Evolutionary conservation across 2,113 vertebrate genomes (phyloP).

Genomic region (crab-eating macaque (Macaca fascicularis)): DNA sequence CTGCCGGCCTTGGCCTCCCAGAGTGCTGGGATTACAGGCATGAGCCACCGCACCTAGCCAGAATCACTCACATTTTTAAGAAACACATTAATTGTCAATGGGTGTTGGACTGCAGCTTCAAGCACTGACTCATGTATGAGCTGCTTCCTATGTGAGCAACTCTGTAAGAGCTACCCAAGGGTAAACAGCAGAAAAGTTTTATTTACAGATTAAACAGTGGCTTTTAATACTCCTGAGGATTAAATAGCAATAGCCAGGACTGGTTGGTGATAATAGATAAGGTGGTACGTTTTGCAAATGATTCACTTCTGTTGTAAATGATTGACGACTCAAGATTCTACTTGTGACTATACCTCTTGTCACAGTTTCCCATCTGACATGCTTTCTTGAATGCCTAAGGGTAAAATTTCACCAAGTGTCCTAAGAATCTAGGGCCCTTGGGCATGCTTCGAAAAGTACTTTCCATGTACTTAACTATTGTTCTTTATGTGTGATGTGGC

Average conservation of each 20-base stretch:
- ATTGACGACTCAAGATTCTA: not conserved
- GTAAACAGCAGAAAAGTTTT: not conserved
- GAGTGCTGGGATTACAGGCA: too few species aligned
- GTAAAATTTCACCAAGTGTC: not conserved
- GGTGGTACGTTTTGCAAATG: not conserved
- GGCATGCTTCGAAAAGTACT: not conserved
- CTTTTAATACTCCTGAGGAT: not conserved
- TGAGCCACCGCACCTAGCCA: too few species aligned
- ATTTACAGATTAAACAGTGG: not conserved
- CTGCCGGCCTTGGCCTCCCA: too few species aligned
- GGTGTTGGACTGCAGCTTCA: not conserved
- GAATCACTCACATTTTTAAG: not conserved
- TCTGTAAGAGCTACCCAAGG: not conserved
- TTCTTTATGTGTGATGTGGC: not conserved
- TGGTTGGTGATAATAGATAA: not conserved
- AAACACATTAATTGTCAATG: not conserved
- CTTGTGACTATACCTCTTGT: accelerated
- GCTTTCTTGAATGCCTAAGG: not conserved
- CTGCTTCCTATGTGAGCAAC: not conserved
- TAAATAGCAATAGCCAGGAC: not conserved
- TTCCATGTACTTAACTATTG: accelerated
- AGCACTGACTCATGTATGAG: not conserved
- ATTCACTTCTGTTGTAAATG: not conserved
- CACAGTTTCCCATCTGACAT: not conserved
- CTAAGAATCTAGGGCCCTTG: too few species aligned